Evolutionary conservation across 2,797 vertebrate genomes (phyloP).

Genomic region (Poecilia picta): DNA sequence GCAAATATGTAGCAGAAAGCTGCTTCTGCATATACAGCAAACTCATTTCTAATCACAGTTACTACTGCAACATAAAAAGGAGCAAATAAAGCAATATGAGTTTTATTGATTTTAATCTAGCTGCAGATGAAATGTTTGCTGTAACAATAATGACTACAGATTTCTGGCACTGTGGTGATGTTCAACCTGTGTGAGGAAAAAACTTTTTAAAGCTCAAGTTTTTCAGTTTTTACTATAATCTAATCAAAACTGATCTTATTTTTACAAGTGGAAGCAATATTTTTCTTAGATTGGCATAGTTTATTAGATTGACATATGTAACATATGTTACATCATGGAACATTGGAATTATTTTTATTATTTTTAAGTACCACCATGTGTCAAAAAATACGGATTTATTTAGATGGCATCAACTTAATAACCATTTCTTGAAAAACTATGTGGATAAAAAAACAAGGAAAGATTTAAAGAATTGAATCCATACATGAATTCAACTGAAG

Average conservation of each 20-base stretch:
- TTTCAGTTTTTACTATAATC: neutral
- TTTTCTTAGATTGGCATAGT: neutral
- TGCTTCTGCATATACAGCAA: neutral
- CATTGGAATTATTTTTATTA: neutral
- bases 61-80: neutral
- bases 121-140: neutral
- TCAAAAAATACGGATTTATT: neutral
- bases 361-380: neutral
- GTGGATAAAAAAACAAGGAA: neutral
- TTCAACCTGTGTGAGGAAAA: neutral
- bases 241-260: neutral
- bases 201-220: neutral
- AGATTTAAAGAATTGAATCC: neutral
- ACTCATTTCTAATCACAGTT: neutral
- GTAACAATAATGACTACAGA: neutral
- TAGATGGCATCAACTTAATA: neutral
- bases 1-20: neutral
- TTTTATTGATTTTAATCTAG: neutral
- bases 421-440: neutral
- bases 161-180: neutral
- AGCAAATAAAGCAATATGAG: neutral
- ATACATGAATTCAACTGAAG: neutral
- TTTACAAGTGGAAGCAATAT: neutral
- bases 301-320: neutral
- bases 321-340: neutral